Base-by-base conservation (phyloP, 2,113 vertebrate species). In the Hiodon alosoides region DNA sequence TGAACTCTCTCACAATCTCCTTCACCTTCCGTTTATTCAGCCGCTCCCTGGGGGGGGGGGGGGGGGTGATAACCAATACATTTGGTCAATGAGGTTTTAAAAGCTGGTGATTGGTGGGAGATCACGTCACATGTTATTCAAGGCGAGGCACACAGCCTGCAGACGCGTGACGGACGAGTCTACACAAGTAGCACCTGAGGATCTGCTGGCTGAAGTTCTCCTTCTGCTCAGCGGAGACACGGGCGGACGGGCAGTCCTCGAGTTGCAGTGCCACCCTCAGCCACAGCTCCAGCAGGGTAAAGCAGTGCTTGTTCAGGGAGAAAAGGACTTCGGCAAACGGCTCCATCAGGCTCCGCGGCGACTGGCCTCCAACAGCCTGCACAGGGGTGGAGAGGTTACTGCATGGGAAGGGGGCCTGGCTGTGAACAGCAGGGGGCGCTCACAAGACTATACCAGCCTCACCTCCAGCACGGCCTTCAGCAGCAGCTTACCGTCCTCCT, bases 1-100 rank as follows among this genome's bases (percentile, higher is more conserved):
- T 95, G 82, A 99, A 98, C 80, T 98, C 96, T 85, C 96, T 96
- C 85, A 98, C 95, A 61, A 94, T 94, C 84, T 98, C 96, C 88
- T 94, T 97, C 77, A 97, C 89, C 4, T 85, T 90, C 53, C 92
- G 89, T 81, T 97, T 98, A 91, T 96, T 96, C 83, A 91, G 93
- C 80, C 95, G 94, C 84, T 97, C 96, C 85, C 97, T 99, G 86
- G 71, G 84, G 77, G 84, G 74, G 72, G 16, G 7, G 67, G 48
- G 76, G 8, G 74, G 7, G 84, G 76, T 47, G 70, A 69, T 17
- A 77, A 17, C 83, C 60, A 2, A 14, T n/a, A 5, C 8, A 7
- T 13, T 66, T 57, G 31, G 31, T 31, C 31, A 31, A 31, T 31
- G 31, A 31, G 31, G 31, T 31, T 31, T 31, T 31, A 31, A 31